Evolutionary conservation across 2,888 invertebrate species (phyloP), one percentile per base, ranked within the genome.

Genomic region (Hipparchia sbordonii): DNA sequence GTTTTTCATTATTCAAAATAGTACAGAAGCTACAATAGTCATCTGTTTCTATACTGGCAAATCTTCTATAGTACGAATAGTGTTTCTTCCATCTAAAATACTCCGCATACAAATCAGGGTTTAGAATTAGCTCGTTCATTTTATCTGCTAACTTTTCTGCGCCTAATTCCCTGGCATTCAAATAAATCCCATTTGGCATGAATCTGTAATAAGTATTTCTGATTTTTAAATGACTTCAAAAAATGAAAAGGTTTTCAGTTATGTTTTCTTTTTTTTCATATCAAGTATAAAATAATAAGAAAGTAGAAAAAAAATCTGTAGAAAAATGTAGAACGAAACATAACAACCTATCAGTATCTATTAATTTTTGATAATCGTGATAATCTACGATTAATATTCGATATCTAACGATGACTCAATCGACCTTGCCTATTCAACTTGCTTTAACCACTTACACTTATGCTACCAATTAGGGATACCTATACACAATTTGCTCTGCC

Each of bases 71-170:
- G 67, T 85, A 93, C 0, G 83, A 82, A 72, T 93, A 93, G 75
- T 92, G 85, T 56, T 87, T 90, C 69, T 81, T 87, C 92, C 92
- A 93, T 75, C 79, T 85, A 73, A 93, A 93, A 76, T 86, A 92
- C 46, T 89, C 79, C 0, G 82, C 81, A 13, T 93, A 93, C 56
- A 83, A 72, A 1, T 85, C 84, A 1, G 83, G 84, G 51, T 88
- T 76, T 1, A 82, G 79, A 6, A 77, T 75, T 6, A 77, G 65
- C 9, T 74, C 67, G 48, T 71, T 74, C 73, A 77, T 77, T 68
- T 74, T 74, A 0, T 62, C 51, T 10, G 90, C 92, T 57, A 76
- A 56, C 45, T 66, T 76, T 48, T 71, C 66, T 9, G 68, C n/a
- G 1, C 77, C 85, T 3, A 89, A 72, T 52, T 87, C 80, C 75